A percentile compares a stretch with the other conserved stretches of the same genome.
These are phyloP conservation scores for Muraenolepis orangiensis DNA, from an alignment of 2,797 vertebrate genomes.

Conservation along the genomic window DNA sequence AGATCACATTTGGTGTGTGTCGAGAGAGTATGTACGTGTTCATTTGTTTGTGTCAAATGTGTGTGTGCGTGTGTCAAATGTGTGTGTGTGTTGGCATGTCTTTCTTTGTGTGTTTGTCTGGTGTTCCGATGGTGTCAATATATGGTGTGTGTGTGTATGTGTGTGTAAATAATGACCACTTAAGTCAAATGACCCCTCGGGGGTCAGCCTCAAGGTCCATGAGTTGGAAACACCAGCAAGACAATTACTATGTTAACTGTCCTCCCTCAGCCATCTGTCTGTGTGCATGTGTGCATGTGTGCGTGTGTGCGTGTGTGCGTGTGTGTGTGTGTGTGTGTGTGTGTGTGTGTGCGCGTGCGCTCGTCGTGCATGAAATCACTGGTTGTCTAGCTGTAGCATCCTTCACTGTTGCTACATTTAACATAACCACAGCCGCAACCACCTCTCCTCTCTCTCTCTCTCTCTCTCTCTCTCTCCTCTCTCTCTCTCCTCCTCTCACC, in stretches of 20 bases:
- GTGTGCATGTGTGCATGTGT: not conserved
- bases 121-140: too few relatives aligned
- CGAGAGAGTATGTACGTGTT: not conserved
- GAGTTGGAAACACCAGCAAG: conserved; percentile 16
- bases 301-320: not conserved
- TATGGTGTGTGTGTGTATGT: not conserved
- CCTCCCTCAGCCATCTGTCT: conserved; percentile 5
- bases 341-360: conserved; percentile 4
- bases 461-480: not conserved
- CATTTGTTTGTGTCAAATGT: not conserved
- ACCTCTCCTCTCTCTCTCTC: not conserved
- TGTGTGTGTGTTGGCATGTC: too few relatives aligned
- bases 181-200: conserved; percentile 39
- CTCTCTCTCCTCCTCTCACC: not conserved
- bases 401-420: not conserved
- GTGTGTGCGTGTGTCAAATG: not conserved
- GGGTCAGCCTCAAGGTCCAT: conserved; percentile 34
- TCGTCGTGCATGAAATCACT: conserved; percentile 9
- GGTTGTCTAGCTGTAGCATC: not conserved
- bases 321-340: not conserved
- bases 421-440: not conserved
- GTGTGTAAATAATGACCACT: conserved; percentile 38
- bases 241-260: conserved; percentile 30
- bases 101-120: not conserved
- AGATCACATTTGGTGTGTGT: too few relatives aligned